phyloP scores from a whole-genome alignment of 2,113 vertebrate species.

The Eudyptes chrysolophus region DNA sequence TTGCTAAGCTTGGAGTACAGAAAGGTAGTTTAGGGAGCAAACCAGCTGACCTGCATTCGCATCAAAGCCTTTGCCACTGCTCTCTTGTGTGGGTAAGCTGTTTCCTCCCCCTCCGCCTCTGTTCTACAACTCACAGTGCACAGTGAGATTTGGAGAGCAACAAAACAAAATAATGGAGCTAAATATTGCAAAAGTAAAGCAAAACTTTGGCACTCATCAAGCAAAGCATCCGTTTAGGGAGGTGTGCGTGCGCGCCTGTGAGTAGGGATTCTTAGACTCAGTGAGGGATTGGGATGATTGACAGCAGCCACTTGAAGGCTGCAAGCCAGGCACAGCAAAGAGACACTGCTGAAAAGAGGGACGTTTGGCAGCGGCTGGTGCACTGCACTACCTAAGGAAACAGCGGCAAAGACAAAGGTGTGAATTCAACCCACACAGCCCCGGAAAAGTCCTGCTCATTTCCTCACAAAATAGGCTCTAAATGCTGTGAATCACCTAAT shows the following conservation, averaged over 20 bases:
- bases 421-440: background rate
- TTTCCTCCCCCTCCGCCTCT: background rate
- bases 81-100: background rate
- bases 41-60: background rate
- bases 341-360: background rate
- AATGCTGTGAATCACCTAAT: background rate
- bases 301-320: background rate
- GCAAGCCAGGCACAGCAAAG: background rate
- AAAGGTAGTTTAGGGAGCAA: background rate
- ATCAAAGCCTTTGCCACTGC: background rate
- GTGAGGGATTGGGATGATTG: background rate
- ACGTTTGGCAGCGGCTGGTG: background rate
- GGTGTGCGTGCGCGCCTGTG: rapidly evolving
- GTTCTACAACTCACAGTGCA: background rate
- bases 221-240: background rate
- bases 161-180: too few species aligned
- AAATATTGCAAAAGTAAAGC: background rate
- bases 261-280: rapidly evolving
- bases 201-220: background rate
- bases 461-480: background rate
- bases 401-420: background rate
- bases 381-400: background rate
- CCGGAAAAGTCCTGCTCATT: background rate
- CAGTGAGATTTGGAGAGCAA: background rate
- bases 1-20: background rate